These are phyloP conservation scores for Cephalopholis sonnerati DNA, from an alignment of 2,113 vertebrate genomes.

Conservation along the genomic window DNA sequence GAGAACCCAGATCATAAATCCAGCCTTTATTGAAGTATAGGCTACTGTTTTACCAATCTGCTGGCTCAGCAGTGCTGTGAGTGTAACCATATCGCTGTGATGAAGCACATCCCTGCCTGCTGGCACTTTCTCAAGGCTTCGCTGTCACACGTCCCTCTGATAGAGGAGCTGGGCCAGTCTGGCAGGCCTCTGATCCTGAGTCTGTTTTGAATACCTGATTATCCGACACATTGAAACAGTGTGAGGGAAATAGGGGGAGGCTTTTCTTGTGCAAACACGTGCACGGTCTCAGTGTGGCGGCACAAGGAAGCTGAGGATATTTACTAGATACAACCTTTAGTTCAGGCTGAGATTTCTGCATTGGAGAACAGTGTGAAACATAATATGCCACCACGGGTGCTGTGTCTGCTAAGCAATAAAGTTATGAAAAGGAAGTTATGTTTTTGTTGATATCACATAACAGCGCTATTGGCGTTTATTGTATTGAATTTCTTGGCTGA, in stretches of 20 bases:
- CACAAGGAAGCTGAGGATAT: conserved; percentile 7
- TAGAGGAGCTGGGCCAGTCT: conserved; percentile 43
- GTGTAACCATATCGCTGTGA: conserved; percentile 74
- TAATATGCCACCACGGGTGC: conserved; percentile 30
- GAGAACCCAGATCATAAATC: conserved; percentile 69
- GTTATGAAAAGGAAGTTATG: conserved; percentile 67
- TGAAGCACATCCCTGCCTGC: conserved; percentile 68
- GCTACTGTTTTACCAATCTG: conserved; percentile 71
- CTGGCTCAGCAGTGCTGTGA: conserved; percentile 77
- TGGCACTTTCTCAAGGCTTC: conserved; percentile 72
- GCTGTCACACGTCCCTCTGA: conserved; percentile 54
- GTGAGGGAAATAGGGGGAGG: not conserved
- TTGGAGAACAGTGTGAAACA: conserved; percentile 40
- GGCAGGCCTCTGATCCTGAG: conserved; percentile 30
- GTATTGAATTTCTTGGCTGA: conserved; percentile 67
- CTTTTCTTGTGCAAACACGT: not conserved
- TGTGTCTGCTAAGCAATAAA: conserved; percentile 63
- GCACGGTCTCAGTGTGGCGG: too few species aligned
- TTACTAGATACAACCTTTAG: not conserved
- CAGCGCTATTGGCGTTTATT: conserved; percentile 62
- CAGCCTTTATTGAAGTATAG: conserved; percentile 73
- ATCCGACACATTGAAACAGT: conserved; percentile 17
- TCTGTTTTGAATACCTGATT: conserved; percentile 46
- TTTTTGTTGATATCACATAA: conserved; percentile 75
- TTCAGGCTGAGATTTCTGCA: conserved; percentile 10